Conservation (phyloP, 2,113 vertebrate genomes). For the Hipposideros armiger region DNA sequence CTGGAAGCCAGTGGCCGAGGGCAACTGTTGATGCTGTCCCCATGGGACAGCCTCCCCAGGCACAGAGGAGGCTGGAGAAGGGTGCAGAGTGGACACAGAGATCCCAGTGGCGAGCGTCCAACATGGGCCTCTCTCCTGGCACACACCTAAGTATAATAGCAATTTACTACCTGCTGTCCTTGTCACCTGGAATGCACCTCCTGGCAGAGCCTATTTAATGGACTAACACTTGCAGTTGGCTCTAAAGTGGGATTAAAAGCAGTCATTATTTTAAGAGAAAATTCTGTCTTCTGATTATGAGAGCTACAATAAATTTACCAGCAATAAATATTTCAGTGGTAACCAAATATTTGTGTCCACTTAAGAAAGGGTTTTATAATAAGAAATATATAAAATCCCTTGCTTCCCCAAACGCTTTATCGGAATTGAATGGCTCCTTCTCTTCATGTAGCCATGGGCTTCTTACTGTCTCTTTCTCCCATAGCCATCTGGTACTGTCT, state of each 20-base stretch:
- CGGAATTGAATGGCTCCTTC: background rate
- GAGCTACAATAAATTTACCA: background rate
- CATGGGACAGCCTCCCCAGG: background rate
- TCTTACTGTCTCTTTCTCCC: background rate
- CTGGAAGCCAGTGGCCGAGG: background rate
- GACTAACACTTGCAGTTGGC: background rate
- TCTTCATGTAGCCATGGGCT: background rate
- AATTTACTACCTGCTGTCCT: background rate
- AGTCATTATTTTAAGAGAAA: background rate
- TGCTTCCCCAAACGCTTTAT: background rate
- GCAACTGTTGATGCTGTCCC: background rate
- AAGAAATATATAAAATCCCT: background rate
- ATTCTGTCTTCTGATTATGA: background rate
- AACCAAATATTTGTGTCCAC: background rate
- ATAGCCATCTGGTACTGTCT: background rate
- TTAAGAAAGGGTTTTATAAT: background rate
- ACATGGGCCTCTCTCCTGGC: background rate
- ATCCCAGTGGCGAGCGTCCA: background rate
- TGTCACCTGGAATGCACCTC: background rate
- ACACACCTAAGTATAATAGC: too few species aligned
- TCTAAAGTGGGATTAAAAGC: background rate
- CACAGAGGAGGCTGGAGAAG: background rate
- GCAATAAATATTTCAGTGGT: background rate
- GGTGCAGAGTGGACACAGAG: background rate
- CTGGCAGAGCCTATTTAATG: background rate